Percentiles rank a stretch among this genome's conserved stretches.
These are phyloP conservation scores for Myzus persicae DNA, from an alignment of 1,140 invertebrate genomes.

Conservation along the genomic window DNA sequence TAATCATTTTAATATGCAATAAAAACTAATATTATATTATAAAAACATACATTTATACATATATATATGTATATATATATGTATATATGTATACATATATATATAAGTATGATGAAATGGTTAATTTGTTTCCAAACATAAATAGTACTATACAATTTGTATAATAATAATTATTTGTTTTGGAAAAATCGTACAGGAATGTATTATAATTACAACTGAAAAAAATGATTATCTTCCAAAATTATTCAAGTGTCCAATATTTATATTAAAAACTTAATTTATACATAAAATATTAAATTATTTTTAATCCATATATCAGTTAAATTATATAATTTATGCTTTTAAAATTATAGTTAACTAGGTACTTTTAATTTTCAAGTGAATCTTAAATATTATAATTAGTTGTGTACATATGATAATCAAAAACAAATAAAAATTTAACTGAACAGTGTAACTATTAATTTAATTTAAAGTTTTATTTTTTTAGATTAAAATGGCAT, in stretches of 20 bases:
- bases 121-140: neutral
- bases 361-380: no score
- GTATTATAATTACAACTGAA: neutral
- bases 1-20: neutral
- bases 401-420: no score
- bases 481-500: slow-evolving; percentile 73
- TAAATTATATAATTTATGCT: neutral
- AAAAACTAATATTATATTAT: slow-evolving; percentile 63
- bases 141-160: neutral
- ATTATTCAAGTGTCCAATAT: neutral
- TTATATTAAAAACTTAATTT: neutral
- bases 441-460: neutral
- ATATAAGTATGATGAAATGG: neutral
- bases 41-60: neutral
- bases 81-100: neutral
- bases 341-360: neutral
- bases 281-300: neutral
- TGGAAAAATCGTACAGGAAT: neutral
- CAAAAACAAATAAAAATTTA: neutral
- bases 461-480: neutral
- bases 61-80: neutral
- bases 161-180: neutral
- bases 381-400: no score
- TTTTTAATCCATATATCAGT: neutral
- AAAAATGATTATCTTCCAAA: neutral